Conservation (phyloP, 2,888 invertebrate species). For the Spisula subtruncata region DNA sequence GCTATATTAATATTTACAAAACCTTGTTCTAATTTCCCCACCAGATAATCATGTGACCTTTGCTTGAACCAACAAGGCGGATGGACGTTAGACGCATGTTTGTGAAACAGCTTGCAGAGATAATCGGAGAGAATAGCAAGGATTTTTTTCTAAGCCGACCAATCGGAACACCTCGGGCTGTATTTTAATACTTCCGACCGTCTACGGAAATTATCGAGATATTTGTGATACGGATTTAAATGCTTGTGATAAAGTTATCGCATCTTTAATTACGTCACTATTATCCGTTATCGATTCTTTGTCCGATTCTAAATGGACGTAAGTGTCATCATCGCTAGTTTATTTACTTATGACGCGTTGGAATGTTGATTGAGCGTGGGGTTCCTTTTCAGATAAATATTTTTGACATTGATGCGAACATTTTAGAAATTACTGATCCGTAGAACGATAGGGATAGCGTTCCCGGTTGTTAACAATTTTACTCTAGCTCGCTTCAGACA, state of each 20-base stretch:
- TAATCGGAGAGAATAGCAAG: too few species aligned
- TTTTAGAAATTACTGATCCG: neutral
- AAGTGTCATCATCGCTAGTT: neutral
- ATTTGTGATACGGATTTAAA: neutral
- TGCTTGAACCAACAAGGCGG: neutral
- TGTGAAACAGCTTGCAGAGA: neutral
- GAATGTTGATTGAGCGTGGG: neutral
- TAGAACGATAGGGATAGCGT: neutral
- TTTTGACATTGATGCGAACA: conserved; percentile 1
- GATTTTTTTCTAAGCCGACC: neutral
- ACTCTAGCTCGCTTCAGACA: neutral
- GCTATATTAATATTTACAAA: too few species aligned
- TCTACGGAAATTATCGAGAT: neutral
- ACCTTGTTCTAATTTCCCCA: too few species aligned
- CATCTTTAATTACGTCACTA: neutral
- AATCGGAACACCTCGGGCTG: neutral
- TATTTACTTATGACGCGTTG: neutral
- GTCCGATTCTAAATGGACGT: neutral
- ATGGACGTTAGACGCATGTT: neutral
- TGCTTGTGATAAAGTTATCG: neutral
- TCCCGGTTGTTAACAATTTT: too few species aligned
- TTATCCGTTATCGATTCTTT: neutral
- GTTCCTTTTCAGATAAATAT: neutral
- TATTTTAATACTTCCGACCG: neutral
- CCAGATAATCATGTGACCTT: neutral